phyloP scores from a whole-genome alignment of 2,888 invertebrate species.

The Metalampra italica region DNA sequence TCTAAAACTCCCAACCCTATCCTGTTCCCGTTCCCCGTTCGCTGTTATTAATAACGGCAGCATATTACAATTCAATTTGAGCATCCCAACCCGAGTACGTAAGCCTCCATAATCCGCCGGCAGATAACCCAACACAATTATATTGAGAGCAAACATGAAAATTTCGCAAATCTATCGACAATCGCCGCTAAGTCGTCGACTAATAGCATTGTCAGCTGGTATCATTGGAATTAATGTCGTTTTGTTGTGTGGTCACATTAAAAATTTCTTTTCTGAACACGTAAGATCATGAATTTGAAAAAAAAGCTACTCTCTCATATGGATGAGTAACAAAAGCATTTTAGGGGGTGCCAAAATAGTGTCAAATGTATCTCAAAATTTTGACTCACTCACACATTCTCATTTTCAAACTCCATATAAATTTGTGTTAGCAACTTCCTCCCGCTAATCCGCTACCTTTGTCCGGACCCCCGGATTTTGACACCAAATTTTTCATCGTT shows the following conservation, averaged over 20 bases:
- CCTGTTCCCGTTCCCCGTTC: constrained; percentile 17
- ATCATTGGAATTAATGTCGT: constrained; percentile 15
- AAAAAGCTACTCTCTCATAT: no score
- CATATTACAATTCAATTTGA: constrained; percentile 76
- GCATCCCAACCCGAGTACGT: constrained; percentile 44
- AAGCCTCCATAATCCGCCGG: constrained; percentile 55
- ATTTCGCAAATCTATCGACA: constrained; percentile 56
- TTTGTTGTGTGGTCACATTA: neutral
- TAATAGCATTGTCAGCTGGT: constrained; percentile 55
- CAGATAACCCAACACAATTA: constrained; percentile 73
- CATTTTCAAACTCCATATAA: no score
- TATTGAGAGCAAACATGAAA: constrained; percentile 74
- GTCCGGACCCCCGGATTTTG: no score
- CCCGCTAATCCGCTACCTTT: no score
- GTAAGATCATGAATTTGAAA: no score
- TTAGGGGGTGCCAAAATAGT: no score
- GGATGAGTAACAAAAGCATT: no score
- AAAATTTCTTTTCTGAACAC: no score
- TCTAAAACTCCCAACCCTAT: constrained; percentile 37
- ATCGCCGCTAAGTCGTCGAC: constrained; percentile 49
- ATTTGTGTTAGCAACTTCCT: no score
- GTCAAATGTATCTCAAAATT: no score
- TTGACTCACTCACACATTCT: no score
- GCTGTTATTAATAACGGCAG: constrained; percentile 69
- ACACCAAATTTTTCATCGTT: no score